phyloP scores from a whole-genome alignment of 2,797 vertebrate species.

The Trachops cirrhosus region DNA sequence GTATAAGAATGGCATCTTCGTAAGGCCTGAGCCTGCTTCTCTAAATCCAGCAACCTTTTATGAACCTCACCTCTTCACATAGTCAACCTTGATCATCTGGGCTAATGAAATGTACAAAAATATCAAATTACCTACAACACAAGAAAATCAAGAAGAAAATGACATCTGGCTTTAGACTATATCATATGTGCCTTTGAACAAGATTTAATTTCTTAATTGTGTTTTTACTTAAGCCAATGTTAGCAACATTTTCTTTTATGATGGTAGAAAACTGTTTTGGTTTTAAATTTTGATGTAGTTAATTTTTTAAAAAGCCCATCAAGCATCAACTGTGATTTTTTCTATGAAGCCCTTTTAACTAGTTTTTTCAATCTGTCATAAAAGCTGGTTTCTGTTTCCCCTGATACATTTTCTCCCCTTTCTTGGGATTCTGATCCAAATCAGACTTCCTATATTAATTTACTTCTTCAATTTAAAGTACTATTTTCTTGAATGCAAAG shows the following conservation, averaged over 20 bases:
- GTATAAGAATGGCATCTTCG: not conserved
- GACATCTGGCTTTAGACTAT: conserved; percentile 46
- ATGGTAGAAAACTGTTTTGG: not conserved
- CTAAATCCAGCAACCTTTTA: not conserved
- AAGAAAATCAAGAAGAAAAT: not conserved
- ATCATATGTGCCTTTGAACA: not conserved
- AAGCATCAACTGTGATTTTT: conserved; percentile 40
- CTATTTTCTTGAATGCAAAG: conserved; percentile 29
- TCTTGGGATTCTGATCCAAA: conserved; percentile 46
- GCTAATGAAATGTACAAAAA: conserved; percentile 48
- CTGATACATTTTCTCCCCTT: conserved; percentile 32
- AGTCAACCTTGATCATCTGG: not conserved
- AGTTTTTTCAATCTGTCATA: conserved; percentile 13
- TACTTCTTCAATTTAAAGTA: conserved; percentile 47
- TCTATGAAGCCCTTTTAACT: conserved; percentile 11
- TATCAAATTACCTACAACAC: not conserved
- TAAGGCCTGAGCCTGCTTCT: not conserved
- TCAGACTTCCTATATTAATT: conserved; percentile 21
- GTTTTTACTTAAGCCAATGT: conserved; percentile 49
- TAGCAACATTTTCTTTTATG: conserved; percentile 46
- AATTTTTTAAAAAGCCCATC: not conserved
- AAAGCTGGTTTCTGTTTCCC: conserved; percentile 52
- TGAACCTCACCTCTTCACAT: not conserved
- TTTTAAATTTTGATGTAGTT: conserved; percentile 38
- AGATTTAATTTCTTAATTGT: conserved; percentile 40